A percentile compares a stretch with the other conserved stretches of the same genome.
Conservation (phyloP, 2,113 vertebrate species). For the Passer domesticus region DNA sequence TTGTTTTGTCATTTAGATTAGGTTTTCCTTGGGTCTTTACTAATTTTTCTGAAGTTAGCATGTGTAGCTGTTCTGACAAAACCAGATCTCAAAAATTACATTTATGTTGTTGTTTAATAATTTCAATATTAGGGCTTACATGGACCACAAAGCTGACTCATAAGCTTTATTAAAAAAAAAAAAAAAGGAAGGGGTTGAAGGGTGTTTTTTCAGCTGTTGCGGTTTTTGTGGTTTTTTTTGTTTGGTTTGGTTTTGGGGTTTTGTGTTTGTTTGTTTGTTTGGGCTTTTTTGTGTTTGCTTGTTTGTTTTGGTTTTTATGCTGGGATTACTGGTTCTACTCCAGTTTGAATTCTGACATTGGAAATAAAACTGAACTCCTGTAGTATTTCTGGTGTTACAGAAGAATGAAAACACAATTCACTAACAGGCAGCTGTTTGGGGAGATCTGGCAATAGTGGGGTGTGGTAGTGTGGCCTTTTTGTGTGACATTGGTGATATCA, state of each 20-base stretch:
- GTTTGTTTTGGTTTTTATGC: neutral
- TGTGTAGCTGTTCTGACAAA: neutral
- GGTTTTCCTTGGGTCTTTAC: neutral
- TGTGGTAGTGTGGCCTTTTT: neutral
- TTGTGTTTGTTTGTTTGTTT: too few relatives aligned
- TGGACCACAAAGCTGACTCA: neutral
- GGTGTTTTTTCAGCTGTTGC: neutral
- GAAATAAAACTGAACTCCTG: neutral
- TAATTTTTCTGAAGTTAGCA: neutral
- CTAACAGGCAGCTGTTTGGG: neutral
- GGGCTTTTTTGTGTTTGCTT: neutral
- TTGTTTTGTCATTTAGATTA: neutral
- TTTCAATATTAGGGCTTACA: neutral
- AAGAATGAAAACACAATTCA: neutral
- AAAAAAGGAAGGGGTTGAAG: neutral
- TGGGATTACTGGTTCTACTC: neutral
- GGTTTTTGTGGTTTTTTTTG: neutral
- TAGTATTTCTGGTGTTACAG: neutral
- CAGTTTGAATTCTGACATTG: neutral
- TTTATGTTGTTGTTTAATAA: neutral
- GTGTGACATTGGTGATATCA: neutral
- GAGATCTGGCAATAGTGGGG: neutral
- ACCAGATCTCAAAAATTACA: neutral
- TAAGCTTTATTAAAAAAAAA: too few relatives aligned
- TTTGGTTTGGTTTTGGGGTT: neutral